These are phyloP conservation scores for Troides oblongomaculatus DNA, from an alignment of 2,888 invertebrate species.

Conservation along the genomic window DNA sequence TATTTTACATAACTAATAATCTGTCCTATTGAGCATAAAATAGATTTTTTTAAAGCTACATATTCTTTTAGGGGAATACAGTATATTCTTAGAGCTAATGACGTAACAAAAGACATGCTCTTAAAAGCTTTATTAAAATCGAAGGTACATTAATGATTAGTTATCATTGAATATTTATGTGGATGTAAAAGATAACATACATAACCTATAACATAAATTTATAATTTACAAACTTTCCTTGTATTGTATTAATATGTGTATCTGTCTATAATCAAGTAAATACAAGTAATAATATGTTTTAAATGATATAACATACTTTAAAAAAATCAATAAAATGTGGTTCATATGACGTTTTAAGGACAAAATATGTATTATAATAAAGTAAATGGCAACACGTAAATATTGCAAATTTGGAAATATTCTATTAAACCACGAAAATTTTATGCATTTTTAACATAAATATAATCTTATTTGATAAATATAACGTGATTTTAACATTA, in stretches of 20 bases:
- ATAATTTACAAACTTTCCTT: slow-evolving; percentile 22
- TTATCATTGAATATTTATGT: slow-evolving; percentile 12
- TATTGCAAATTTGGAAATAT: not conserved
- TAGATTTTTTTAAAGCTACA: not conserved
- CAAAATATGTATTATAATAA: not conserved
- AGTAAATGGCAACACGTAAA: slow-evolving; percentile 19
- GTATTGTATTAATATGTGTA: not conserved
- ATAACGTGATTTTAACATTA: slow-evolving; percentile 64
- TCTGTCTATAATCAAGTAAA: not conserved
- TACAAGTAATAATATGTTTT: not conserved
- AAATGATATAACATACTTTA: slow-evolving; percentile 23
- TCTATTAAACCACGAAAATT: not conserved
- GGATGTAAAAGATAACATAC: slow-evolving; percentile 41
- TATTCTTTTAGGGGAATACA: not conserved
- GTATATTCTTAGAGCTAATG: not conserved
- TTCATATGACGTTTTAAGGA: slow-evolving; percentile 30
- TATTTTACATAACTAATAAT: not conserved
- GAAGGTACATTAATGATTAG: not conserved
- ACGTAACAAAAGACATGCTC: not conserved
- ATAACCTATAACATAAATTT: slow-evolving; percentile 32
- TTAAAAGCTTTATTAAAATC: not conserved
- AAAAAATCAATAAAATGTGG: slow-evolving; percentile 49
- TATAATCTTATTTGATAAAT: slow-evolving; percentile 5
- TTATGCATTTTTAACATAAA: not conserved
- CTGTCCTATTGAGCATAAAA: not conserved